Percentiles rank a stretch among this genome's conserved stretches.
Evolutionary conservation across 2,888 invertebrate species (phyloP).

Genomic region (Ophonus ardosiacus): DNA sequence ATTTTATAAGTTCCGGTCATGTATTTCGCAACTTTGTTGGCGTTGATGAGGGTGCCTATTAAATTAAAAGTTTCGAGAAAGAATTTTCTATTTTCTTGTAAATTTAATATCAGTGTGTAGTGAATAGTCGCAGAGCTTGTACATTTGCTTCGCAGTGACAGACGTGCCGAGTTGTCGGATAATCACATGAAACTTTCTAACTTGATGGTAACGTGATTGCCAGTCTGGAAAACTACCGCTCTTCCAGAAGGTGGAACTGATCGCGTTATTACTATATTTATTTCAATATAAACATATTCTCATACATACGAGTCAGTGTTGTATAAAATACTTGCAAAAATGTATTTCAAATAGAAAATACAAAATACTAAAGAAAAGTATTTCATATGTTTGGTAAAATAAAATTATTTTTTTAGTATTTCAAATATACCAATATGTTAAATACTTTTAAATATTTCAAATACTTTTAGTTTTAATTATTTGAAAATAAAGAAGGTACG

Average conservation of each 20-base stretch:
- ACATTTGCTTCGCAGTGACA: constrained; percentile 33
- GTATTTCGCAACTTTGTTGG: constrained; percentile 41
- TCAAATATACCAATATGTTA: no score
- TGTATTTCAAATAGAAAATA: no score
- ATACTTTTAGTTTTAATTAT: no score
- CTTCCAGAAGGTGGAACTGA: neutral
- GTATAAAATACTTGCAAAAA: no score
- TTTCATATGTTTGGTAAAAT: no score
- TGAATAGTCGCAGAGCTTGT: constrained; percentile 4
- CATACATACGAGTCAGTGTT: no score
- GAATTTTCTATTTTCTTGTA: constrained; percentile 51
- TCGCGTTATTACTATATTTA: neutral
- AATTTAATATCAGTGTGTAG: constrained; percentile 29
- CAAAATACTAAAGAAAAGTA: no score
- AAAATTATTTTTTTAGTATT: no score
- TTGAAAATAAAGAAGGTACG: no score
- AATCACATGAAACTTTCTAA: constrained; percentile 26
- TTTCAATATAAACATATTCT: neutral
- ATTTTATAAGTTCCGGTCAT: constrained; percentile 52
- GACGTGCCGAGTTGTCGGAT: constrained; percentile 17
- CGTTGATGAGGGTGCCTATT: constrained; percentile 44
- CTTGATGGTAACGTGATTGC: constrained; percentile 22
- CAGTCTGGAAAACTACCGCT: constrained; percentile 15
- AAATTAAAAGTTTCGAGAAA: constrained; percentile 56
- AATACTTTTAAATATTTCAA: no score